Evolutionary conservation across 2,888 invertebrate genomes (phyloP).

Genomic region (Actias luna): DNA sequence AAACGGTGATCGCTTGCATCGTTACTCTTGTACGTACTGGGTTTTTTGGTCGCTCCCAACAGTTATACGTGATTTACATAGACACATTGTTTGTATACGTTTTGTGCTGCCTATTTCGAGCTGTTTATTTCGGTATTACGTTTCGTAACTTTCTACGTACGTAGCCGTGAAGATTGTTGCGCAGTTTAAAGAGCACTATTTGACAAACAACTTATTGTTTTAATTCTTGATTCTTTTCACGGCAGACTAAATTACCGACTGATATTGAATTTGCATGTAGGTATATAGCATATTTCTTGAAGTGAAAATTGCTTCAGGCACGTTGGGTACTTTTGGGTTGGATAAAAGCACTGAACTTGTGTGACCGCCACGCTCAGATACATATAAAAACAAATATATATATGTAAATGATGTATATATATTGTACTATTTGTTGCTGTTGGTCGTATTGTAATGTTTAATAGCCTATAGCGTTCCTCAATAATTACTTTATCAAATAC

Average conservation of each 20-base stretch:
- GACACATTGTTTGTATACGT: slow-evolving; percentile 17
- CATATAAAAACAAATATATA: too few relatives aligned
- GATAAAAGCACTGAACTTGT: too few relatives aligned
- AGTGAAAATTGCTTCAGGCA: too few relatives aligned
- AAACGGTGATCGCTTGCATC: slow-evolving; percentile 28
- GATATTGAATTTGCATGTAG: neutral
- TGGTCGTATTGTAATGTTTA: too few relatives aligned
- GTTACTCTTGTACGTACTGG: neutral
- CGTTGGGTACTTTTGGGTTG: too few relatives aligned
- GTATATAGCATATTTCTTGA: neutral
- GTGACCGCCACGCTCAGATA: too few relatives aligned
- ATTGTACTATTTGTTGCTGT: too few relatives aligned
- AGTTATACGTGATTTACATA: slow-evolving; percentile 10
- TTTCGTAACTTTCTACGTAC: slow-evolving; percentile 15
- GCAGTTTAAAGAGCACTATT: slow-evolving; percentile 4
- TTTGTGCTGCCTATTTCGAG: slow-evolving; percentile 9
- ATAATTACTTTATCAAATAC: too few relatives aligned
- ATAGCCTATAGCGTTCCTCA: too few relatives aligned
- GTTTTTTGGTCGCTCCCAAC: slow-evolving; percentile 24
- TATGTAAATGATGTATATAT: too few relatives aligned
- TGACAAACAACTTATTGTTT: neutral
- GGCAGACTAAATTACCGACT: neutral
- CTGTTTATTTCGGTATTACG: slow-evolving; percentile 5
- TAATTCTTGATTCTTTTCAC: neutral
- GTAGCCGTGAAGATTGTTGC: slow-evolving; percentile 8